phyloP scores from a whole-genome alignment of 2,113 vertebrate species.

The Muscicapa adusta region DNA sequence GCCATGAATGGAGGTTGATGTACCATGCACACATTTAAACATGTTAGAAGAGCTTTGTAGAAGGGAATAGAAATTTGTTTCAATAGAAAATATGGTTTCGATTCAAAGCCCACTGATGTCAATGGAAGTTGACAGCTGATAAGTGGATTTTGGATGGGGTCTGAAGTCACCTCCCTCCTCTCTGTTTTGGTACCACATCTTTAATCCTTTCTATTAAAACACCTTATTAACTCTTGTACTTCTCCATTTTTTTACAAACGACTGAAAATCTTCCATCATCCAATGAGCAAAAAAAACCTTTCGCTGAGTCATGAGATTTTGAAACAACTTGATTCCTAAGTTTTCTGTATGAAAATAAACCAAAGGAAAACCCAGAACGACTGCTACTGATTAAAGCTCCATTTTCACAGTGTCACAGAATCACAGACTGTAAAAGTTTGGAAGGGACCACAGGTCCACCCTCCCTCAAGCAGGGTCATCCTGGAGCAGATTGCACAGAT shows the following conservation, averaged over 20 bases:
- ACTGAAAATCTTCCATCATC: conserved; percentile 13
- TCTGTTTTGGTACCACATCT: background rate
- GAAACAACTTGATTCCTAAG: conserved; percentile 24
- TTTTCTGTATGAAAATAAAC: conserved; percentile 45
- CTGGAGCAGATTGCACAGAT: background rate
- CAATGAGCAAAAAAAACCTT: background rate
- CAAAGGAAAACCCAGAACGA: background rate
- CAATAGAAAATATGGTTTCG: background rate
- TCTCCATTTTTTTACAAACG: background rate
- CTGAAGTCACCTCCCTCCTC: background rate
- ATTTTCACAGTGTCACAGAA: background rate
- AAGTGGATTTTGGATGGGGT: background rate
- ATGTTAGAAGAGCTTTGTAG: background rate
- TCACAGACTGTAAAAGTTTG: background rate
- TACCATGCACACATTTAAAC: background rate
- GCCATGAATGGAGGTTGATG: background rate
- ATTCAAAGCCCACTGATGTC: background rate
- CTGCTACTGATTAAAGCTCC: conserved; percentile 9
- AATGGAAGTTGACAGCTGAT: background rate
- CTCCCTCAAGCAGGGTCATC: background rate
- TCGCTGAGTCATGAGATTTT: background rate
- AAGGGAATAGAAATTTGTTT: background rate
- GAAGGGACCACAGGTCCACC: background rate
- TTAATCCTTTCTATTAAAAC: background rate
- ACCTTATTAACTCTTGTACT: background rate